Base-by-base conservation (phyloP, 1,140 invertebrate genomes). In the Amyelois transitella region DNA sequence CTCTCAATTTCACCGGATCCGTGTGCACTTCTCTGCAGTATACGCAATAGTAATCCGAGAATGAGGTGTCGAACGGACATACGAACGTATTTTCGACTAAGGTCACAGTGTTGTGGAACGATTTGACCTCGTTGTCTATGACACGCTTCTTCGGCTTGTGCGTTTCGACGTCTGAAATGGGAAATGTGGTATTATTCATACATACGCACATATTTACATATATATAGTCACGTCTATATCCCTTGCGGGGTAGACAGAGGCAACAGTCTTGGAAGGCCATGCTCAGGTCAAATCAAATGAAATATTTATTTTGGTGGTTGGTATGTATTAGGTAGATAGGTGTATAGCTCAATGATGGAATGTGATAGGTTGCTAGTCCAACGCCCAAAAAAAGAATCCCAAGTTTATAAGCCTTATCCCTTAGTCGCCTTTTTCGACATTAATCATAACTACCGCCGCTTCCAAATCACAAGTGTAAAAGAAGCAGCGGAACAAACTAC, bases 21-120 rank as follows among this genome's bases (percentile, higher is more conserved):
- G 80, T 86, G 62, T 76, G 81, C 6, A 77, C 62, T 47, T 73
- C 52, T 28, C 74, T 65, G 49, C 83, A 86, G 51, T 86, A 86
- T 0, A 79, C 51, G 32, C 83, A 84, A 56, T 68, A 84, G 43
- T 81, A 85, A 48, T 83, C 75, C 10, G 81, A 83, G 45, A 79
- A 83, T 0, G 78, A 79, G 0, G 72, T 83, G 19, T 79, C 73
- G 43, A 86, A 86, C 0, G 83, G 83, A 55, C 81, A 83, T 0
- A 74, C 75, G 12, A 66, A 85, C 0, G 83, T 83, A 17, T 72
- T 77, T 45, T 86, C 75, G 0, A 86, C 68, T 38, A 86, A 64
- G 0, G 69, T 66, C 0, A 71, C 53, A 3, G 76, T 60, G 43
- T 85, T 81, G 1, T 60, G 47, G 5, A 59, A 49, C 0, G 55